Base-by-base conservation (phyloP, 2,888 invertebrate genomes). In the Beris morrisii region DNA sequence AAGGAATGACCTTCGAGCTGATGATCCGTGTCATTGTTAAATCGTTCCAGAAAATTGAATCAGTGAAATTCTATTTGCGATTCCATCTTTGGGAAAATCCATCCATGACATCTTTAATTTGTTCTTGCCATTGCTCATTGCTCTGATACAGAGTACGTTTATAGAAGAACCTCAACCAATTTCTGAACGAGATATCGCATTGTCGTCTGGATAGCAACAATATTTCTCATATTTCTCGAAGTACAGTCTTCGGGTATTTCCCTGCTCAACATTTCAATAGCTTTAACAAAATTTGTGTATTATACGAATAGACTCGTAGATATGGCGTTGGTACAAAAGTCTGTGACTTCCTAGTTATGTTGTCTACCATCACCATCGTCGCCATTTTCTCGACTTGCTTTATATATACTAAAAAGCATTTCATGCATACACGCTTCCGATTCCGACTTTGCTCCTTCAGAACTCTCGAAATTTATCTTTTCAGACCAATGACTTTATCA, bases 401-500 rank as follows among this genome's bases (percentile, higher is more conserved):
- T 22, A 22, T 22, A 22, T 22, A 22, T 3, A 22, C 22, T 22
- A 22, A 22, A 22, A 22, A 45, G 45, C 45, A 64, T 55, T 64
- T 64, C 55, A 65, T 65, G 56, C 65, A 56, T 50, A 56, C 65
- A 56, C 65, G 65, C 65, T 45, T 48, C 65, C 38, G 43, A 56
- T 46, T 31, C 30, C 48, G 32, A 30, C 45, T n/a, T 55, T n/a
- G 54, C 38, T 38, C 45, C 50, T 43, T 15, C 48, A 15, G 12
- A 48, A 48, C 11, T 48, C 56, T 46, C 38, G 15, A 58, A 67
- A 67, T 67, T 67, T 67, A 67, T 67, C 67, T 67, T 67, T 64
- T 67, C 67, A 58, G 64, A 44, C 64, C 67, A 67, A 64, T 67
- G 64, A 64, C 58, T 67, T 67, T 57, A 64, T 64, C 67, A 67